A percentile compares a stretch with the other conserved stretches of the same genome.
Conservation (phyloP, 2,888 invertebrate species). For the Dexiosoma caninum region DNA sequence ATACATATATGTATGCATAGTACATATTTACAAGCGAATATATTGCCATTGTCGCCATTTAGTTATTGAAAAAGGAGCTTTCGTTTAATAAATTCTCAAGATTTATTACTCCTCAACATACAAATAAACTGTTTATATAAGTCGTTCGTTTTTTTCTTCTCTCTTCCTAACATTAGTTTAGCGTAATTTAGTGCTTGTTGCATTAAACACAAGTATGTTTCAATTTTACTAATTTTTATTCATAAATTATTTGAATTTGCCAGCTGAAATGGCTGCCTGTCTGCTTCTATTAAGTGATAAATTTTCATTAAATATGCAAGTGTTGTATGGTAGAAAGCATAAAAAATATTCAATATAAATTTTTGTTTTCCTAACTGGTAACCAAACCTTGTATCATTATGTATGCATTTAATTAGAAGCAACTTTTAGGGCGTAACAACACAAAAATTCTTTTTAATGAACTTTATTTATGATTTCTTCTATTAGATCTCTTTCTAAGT, state of each 20-base stretch:
- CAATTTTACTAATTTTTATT: constrained; percentile 45
- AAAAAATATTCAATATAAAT: constrained; percentile 3
- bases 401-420: constrained; percentile 28
- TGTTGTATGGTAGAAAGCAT: constrained; percentile 42
- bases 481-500: too few species aligned
- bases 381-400: constrained; percentile 4
- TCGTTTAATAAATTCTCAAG: constrained; percentile 59
- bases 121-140: constrained; percentile 3
- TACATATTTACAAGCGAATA: background rate
- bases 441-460: too few species aligned
- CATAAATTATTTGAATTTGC: constrained; percentile 35
- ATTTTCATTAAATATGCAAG: constrained; percentile 59
- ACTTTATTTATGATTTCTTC: too few species aligned
- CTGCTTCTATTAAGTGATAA: constrained; percentile 55
- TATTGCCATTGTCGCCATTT: constrained; percentile 41
- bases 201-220: constrained; percentile 12
- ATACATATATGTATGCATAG: background rate
- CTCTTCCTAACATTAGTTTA: constrained; percentile 39
- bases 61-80: constrained; percentile 44
- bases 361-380: background rate
- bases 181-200: constrained; percentile 37
- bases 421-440: constrained; percentile 19
- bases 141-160: background rate
- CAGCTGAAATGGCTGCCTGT: constrained; percentile 1
- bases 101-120: constrained; percentile 54